Conservation (phyloP, 2,113 vertebrate species). For the Natator depressus region DNA sequence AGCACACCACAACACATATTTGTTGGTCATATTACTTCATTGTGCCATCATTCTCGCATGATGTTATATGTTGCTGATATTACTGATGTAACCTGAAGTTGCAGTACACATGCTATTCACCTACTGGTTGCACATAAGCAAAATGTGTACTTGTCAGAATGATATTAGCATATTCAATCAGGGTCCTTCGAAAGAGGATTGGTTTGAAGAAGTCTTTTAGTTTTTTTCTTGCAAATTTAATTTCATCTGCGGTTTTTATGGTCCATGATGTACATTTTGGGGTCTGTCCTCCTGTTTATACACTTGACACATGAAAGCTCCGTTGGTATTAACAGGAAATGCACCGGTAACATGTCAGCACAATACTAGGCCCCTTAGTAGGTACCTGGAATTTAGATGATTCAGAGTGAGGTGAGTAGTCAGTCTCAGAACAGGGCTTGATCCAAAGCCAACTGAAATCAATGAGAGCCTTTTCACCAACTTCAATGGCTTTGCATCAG, state of each 20-base stretch:
- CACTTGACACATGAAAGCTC: not conserved
- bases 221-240: not conserved
- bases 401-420: not conserved
- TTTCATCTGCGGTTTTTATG: not conserved
- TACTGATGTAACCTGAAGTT: not conserved
- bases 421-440: not conserved
- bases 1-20: accelerated
- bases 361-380: not conserved
- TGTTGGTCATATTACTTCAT: not conserved
- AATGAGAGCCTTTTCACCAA: not conserved
- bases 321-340: not conserved
- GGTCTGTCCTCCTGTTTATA: not conserved
- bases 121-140: not conserved
- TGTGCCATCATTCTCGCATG: not conserved
- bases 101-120: not conserved
- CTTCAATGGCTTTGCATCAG: not conserved
- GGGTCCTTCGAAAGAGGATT: not conserved
- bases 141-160: accelerated
- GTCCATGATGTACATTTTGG: not conserved
- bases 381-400: not conserved
- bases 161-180: not conserved
- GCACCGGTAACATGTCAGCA: not conserved
- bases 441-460: not conserved
- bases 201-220: not conserved
- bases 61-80: accelerated